phyloP scores from a whole-genome alignment of 2,113 vertebrate genomes.

The Leptosomus discolor region DNA sequence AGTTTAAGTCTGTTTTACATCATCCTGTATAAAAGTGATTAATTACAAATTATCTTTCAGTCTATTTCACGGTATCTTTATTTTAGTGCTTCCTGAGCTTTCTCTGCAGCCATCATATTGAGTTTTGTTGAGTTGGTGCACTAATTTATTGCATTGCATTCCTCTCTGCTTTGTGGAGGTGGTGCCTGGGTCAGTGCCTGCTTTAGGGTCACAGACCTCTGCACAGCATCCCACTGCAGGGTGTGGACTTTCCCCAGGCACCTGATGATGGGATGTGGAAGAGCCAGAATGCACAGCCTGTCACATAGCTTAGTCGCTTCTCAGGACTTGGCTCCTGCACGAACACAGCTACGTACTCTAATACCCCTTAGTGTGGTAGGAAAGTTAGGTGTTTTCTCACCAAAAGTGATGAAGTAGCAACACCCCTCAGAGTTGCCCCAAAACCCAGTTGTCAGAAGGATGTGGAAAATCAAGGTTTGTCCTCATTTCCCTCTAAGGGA shows the following conservation, averaged over 20 bases:
- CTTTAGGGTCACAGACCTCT: not conserved
- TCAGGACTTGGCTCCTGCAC: not conserved
- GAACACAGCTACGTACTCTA: not conserved
- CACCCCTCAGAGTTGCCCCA: not conserved
- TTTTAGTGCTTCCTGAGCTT: not conserved
- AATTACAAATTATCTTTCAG: not conserved
- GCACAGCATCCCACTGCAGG: not conserved
- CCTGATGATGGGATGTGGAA: not conserved
- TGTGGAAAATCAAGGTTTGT: not conserved
- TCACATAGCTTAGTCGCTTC: fast-evolving
- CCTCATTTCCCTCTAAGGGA: not conserved
- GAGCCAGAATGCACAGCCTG: not conserved
- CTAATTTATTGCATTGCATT: not conserved
- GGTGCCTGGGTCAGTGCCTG: not conserved
- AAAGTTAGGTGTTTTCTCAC: not conserved
- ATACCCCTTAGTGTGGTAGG: not conserved
- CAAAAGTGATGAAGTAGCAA: not conserved
- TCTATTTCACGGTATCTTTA: not conserved
- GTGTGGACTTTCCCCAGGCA: not conserved
- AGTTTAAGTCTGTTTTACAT: constrained; percentile 8
- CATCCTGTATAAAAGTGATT: not conserved
- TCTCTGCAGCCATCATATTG: not conserved
- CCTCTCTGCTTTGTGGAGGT: not conserved
- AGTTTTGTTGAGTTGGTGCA: not conserved
- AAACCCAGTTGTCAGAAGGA: not conserved